Base-by-base conservation (phyloP, 2,888 invertebrate species). In the Notodonta ziczac region DNA sequence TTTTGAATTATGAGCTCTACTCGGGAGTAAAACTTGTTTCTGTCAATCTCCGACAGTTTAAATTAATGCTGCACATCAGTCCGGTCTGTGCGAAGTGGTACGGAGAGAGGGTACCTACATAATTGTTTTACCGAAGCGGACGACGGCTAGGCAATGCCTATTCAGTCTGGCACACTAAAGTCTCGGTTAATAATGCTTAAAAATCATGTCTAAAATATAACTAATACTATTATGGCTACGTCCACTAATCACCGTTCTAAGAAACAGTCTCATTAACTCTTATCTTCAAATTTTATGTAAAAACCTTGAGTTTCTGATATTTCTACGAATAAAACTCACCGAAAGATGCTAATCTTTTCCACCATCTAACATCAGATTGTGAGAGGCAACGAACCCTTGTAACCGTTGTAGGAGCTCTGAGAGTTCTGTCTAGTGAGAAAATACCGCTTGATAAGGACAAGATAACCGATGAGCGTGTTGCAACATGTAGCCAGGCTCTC, bases 401-500 rank as follows among this genome's bases (percentile, higher is more conserved):
- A 62, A 60, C 55, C 68, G 40, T 58, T 57, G 48, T 60, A 46
- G 44, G 59, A 24, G 32, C 39, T 66, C 57, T 59, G 39, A 62
- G 57, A 63, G 54, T 50, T 53, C 59, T 59, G 66, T 62, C 69
- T 60, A 57, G 62, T 51, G 44, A 44, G 56, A 52, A 62, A 59
- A 59, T 59, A 60, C 62, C 62, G 66, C 66, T 70, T 72, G 69
- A 70, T 70, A 70, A 65, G 64, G 70, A 70, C 59, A 60, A 64
- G 55, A 73, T 73, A 65, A 70, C 64, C 59, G 39, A 51, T 46
- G 50, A 10, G 16, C 39, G 40, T 64, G 58, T 63, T 40, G 67
- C 56, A 62, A 63, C 57, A 66, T 63, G 61, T 61, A 59, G 57
- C 24, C 52, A 54, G 46, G 54, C 58, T 55, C 63, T 64, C 61